Percentiles rank a stretch among this genome's conserved stretches.
phyloP scores from a whole-genome alignment of 2,797 vertebrate genomes.

The Caiman crocodilus region DNA sequence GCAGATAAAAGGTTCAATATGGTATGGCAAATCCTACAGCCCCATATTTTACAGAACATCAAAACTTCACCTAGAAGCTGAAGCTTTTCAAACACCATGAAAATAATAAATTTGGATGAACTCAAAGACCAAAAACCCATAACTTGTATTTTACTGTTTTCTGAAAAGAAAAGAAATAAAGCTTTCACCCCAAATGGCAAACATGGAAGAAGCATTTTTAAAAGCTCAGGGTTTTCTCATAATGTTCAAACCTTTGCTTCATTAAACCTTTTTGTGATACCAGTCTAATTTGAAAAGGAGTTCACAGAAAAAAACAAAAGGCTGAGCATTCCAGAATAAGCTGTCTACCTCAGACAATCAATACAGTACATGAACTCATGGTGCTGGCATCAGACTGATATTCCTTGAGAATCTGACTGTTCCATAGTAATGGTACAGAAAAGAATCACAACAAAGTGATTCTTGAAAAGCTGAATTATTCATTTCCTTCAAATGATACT shows the following conservation, averaged over 20 bases:
- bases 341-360: slow-evolving; percentile 37
- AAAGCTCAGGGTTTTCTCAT: background rate
- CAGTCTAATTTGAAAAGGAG: slow-evolving; percentile 38
- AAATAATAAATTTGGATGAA: background rate
- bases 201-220: background rate
- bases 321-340: slow-evolving; percentile 49
- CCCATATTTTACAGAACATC: background rate
- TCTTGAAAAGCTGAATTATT: too few species aligned
- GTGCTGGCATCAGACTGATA: slow-evolving; percentile 54
- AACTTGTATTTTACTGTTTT: background rate
- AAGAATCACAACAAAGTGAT: background rate
- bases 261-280: background rate
- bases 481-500: background rate
- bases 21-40: background rate
- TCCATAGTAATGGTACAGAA: slow-evolving; percentile 42
- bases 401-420: slow-evolving; percentile 64
- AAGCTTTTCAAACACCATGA: background rate
- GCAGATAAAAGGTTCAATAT: background rate
- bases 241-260: background rate
- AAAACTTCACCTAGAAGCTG: background rate
- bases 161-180: background rate
- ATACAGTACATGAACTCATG: slow-evolving; percentile 57
- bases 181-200: background rate
- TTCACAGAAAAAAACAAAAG: background rate
- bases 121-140: background rate